These are phyloP conservation scores for Lacanobia oleracea DNA, from an alignment of 2,888 invertebrate species.

Conservation along the genomic window DNA sequence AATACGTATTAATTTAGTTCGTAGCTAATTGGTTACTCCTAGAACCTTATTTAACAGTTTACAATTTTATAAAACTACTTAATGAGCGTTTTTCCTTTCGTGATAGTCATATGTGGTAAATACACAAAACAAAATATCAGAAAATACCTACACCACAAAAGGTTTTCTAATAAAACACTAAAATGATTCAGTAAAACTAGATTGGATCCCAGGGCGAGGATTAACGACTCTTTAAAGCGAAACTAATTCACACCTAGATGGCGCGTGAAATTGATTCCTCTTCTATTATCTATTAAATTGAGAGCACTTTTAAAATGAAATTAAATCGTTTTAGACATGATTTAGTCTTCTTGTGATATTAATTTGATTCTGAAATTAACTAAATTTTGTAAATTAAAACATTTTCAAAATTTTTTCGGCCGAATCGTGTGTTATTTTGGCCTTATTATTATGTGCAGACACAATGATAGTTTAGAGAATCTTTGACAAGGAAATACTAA, in stretches of 20 bases:
- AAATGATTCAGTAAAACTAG: slow-evolving; percentile 63
- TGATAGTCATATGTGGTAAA: too few relatives aligned
- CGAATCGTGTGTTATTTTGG: not conserved
- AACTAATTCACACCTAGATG: slow-evolving; percentile 70
- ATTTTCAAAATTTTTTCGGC: too few relatives aligned
- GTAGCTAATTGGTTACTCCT: too few relatives aligned
- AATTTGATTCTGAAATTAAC: not conserved
- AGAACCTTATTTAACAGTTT: too few relatives aligned
- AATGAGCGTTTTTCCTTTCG: not conserved
- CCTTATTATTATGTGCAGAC: not conserved
- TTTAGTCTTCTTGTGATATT: not conserved
- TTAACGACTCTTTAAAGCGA: slow-evolving; percentile 61
- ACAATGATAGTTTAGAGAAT: not conserved
- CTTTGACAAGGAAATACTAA: not conserved
- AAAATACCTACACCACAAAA: slow-evolving; percentile 5
- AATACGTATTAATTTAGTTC: too few relatives aligned
- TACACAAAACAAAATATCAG: not conserved
- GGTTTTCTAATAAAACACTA: slow-evolving; percentile 22
- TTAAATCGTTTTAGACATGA: slow-evolving; percentile 6
- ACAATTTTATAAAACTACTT: too few relatives aligned
- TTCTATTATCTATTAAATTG: slow-evolving; percentile 61
- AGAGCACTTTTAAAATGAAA: slow-evolving; percentile 44
- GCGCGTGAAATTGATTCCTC: slow-evolving; percentile 75
- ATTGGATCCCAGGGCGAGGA: slow-evolving; percentile 63
- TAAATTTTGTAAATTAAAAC: not conserved